Conservation (phyloP, 2,797 vertebrate species). For the Malurus splendens region DNA sequence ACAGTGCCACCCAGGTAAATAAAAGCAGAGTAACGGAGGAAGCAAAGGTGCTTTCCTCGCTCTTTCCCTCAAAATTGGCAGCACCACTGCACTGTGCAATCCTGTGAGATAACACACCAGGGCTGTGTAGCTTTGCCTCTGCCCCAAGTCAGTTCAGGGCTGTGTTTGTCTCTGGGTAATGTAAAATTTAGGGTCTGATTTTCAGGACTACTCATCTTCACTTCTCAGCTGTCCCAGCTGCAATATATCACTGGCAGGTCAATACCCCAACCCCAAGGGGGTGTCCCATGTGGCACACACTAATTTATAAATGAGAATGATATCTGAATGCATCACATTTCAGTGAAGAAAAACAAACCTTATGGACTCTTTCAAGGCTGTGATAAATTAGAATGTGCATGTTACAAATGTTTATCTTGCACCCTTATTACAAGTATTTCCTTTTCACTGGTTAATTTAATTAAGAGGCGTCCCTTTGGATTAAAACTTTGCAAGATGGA, state of each 20-base stretch:
- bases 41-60: not conserved
- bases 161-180: not conserved
- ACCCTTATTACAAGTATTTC: slow-evolving; percentile 68
- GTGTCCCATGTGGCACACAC: slow-evolving; percentile 27
- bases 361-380: slow-evolving; percentile 53
- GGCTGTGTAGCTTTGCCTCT: not conserved
- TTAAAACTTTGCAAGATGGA: slow-evolving; percentile 42
- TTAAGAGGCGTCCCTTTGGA: slow-evolving; percentile 60
- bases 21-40: not conserved
- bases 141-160: not conserved
- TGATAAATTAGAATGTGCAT: slow-evolving; percentile 64
- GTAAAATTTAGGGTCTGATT: slow-evolving; percentile 6
- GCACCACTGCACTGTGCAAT: not conserved
- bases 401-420: slow-evolving; percentile 63
- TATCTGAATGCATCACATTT: slow-evolving; percentile 54
- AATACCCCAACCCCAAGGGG: slow-evolving; percentile 22
- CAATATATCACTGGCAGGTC: slow-evolving; percentile 50
- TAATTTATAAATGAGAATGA: slow-evolving; percentile 65
- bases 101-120: not conserved
- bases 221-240: slow-evolving; percentile 51
- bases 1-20: not conserved
- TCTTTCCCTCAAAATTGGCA: not conserved
- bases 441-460: slow-evolving; percentile 64
- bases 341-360: slow-evolving; percentile 62
- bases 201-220: slow-evolving; percentile 24